Base-by-base conservation (phyloP, 2,797 vertebrate species). In the Pyrrhura leucotis region DNA sequence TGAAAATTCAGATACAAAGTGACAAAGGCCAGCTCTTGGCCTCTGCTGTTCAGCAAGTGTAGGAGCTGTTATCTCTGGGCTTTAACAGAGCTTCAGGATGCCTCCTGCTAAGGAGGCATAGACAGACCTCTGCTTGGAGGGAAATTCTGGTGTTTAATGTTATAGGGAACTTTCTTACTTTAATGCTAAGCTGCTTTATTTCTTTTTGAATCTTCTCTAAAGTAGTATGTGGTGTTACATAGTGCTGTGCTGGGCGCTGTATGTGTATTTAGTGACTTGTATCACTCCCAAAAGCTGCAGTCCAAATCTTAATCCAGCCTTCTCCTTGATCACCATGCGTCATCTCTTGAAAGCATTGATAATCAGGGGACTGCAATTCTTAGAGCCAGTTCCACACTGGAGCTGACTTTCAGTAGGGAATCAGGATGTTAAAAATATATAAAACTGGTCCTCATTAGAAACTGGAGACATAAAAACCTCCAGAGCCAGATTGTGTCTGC, bases 231-330 rank as follows among this genome's bases (percentile, higher is more conserved):
- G 11, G 45, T 1, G 1, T 81, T 78, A 44, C 45, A 14, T 31
- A 15, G 42, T 39, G 69, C 87, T 62, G 48, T 5, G 44, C 89
- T 56, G 31, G 68, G 61, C 40, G 51, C 87, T 85, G 26, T 29
- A 33, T 48, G 66, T 93, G 82, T 88, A 62, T 85, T 94, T 78
- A 94, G 85, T 77, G 91, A 93, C 69, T 88, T 58, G 54, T 66
- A 26, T 28, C 88, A 61, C 50, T 91, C 80, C 83, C 76, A 29
- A 26, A 92, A 94, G 79, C 76, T 83, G 25, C 85, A 69, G n/a
- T n/a, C 45, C 91, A 53, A 94, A 88, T 85, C 35, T 91, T 91
- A 95, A 93, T 78, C 79, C 85, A 93, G 8, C 93, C 68, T 88
- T 67, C 4, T 1, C 35, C 16, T 80, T 83, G 51, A 89, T 85